Base-by-base conservation (phyloP, 2,113 vertebrate genomes). In the Eira barbara region DNA sequence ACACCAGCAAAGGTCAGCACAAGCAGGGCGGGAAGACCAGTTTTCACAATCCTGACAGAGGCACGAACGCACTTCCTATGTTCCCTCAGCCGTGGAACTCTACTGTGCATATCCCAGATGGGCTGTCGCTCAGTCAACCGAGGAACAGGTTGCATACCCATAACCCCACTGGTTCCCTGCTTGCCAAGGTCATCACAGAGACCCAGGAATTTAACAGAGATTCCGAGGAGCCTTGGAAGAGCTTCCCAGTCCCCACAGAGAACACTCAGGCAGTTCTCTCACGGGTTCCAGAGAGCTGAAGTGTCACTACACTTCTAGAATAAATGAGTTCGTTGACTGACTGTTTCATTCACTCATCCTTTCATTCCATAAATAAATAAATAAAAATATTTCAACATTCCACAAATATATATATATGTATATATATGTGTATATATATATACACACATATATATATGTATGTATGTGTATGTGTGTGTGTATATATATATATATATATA, bases 171-270 rank as follows among this genome's bases (percentile, higher is more conserved):
- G 12, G 6, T 42, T 89, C 34, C 59, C 59, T 73, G 45, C 29
- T 94, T 63, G 57, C 65, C 67, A 63, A 86, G n/a, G 57, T 78
- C 15, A 96, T 93, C 78, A 82, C 12, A 86, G 55, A 49, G 45
- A 91, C 85, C 27, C 12, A 92, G 27, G 83, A 86, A 96, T 94
- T 97, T 82, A 80, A 80, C 76, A 81, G 87, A 63, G 31, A 17
- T n/a, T 78, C 55, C 2, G 29, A 88, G 55, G 81, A 89, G 20
- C 11, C 15, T 65, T 18, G 21, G 12, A 94, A 89, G 59, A 65
- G 55, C 39, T 69, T 67, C 57, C 36, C 81, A 13, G 45, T 69
- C 25, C 8, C 23, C 65, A 4, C 36, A 81, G 47, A 88, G 65
- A 89, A 39, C 55, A 76, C 42, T 79, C 55, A 67, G 42, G 6